Conservation (phyloP, 2,113 vertebrate genomes). For the Phylloscopus trochiloides region DNA sequence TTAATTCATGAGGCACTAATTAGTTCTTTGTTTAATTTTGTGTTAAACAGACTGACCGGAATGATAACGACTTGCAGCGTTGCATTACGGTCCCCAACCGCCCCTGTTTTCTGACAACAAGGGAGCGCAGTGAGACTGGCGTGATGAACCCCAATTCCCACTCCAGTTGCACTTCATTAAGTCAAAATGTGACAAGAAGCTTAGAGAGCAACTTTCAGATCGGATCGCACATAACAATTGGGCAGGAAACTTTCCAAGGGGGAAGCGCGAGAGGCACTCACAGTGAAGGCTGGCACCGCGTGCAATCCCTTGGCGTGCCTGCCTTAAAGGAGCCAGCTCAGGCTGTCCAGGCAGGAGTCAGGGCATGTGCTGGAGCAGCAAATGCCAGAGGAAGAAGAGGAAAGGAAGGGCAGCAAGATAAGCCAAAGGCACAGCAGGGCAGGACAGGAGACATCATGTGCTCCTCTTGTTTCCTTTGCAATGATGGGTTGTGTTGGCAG, state of each 20-base stretch:
- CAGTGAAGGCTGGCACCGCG: slow-evolving; percentile 42
- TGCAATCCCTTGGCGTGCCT: neutral
- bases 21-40: slow-evolving; percentile 99
- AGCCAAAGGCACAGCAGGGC: neutral
- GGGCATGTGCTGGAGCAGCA: neutral
- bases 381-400: neutral
- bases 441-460: neutral
- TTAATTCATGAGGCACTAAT: slow-evolving; percentile 99
- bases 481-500: neutral
- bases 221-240: slow-evolving; percentile 98
- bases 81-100: slow-evolving; percentile 95
- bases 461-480: neutral
- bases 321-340: slow-evolving; percentile 41
- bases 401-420: neutral
- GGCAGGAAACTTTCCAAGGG: slow-evolving; percentile 90
- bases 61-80: slow-evolving; percentile 99
- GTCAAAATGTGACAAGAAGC: slow-evolving; percentile 99
- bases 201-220: slow-evolving; percentile 99
- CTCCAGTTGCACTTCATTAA: slow-evolving; percentile 99
- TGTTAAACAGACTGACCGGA: slow-evolving; percentile 99
- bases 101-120: slow-evolving; percentile 99
- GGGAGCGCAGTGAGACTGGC: slow-evolving; percentile 97
- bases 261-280: slow-evolving; percentile 49
- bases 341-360: neutral
- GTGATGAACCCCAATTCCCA: slow-evolving; percentile 99